Evolutionary conservation across 2,113 vertebrate genomes (phyloP), one percentile per base, ranked within the genome.

Genomic region (Dunckerocampus dactyliophorus): DNA sequence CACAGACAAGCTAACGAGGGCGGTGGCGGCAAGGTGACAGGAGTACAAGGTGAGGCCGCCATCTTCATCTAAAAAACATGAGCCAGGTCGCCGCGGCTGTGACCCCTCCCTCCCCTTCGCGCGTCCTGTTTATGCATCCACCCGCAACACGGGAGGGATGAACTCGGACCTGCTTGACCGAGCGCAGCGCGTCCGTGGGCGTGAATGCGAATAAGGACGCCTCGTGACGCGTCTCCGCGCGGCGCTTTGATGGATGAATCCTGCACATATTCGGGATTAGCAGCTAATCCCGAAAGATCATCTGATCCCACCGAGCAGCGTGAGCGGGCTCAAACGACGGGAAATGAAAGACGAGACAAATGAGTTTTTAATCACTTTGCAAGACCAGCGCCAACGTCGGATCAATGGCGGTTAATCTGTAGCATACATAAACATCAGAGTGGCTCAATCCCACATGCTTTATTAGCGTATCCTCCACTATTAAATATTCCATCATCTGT

Each of bases 11-110:
- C n/a, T 56, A 42, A 56, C 42, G 21, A 42, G 54, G 37, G 37
- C 19, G 39, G 39, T 43, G 39, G 12, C 19, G 19, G n/a, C 31
- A 34, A n/a, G 31, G 53, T 37, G 54, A 19, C 37, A 6, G 37
- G 54, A 42, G 54, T 56, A 42, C 54, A 56, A 43, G 54, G 54
- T 56, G 37, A 56, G 37, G 12, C 54, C 34, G 37, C 34, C 37
- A 8, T 42, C n/a, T 42, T 56, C 54, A 56, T 56, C 6, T 56
- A 39, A 56, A 56, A 56, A 56, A 56, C 54, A 56, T 56, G 34
- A 56, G 54, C 39, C 14, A 56, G 37, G 37, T 42, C 11, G 34
- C 54, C 12, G 37, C 20, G 20, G n/a, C 54, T 6, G n/a, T 12
- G 54, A 56, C 34, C n/a, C 34, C 34, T 15, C 54, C 31, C 31